phyloP scores from a whole-genome alignment of 2,113 vertebrate species.

The Sinocyclocheilus maitianheensis region DNA sequence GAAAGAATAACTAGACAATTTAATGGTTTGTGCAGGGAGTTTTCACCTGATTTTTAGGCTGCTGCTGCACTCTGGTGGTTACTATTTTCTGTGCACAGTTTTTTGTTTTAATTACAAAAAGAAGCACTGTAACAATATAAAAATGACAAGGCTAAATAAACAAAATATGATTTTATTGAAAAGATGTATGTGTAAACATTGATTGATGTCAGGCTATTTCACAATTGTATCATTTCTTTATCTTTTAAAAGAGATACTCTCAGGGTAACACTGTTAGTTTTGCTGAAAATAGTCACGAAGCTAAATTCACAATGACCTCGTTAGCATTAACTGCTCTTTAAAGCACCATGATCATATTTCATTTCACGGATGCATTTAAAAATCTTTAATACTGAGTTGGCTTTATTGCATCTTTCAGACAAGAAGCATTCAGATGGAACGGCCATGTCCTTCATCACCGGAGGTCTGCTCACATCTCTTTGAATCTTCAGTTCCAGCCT shows the following conservation, averaged over 20 bases:
- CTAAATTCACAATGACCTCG: background rate
- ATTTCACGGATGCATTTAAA: background rate
- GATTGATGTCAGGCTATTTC: background rate
- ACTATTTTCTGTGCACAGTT: background rate
- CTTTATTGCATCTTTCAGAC: background rate
- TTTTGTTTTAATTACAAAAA: too few species aligned
- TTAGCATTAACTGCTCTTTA: background rate
- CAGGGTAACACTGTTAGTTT: background rate
- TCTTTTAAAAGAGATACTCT: background rate
- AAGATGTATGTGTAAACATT: conserved; percentile 1
- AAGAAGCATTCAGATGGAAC: background rate
- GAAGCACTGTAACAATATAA: too few species aligned
- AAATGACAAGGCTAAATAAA: background rate
- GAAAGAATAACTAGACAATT: background rate
- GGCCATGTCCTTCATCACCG: background rate
- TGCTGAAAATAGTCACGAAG: background rate
- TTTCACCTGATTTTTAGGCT: background rate
- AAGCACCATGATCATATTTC: background rate
- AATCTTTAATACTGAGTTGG: background rate
- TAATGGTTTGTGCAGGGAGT: background rate
- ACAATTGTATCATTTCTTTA: background rate
- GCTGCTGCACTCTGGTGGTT: background rate
- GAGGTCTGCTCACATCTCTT: background rate
- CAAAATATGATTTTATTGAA: conserved; percentile 24
- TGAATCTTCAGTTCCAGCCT: conserved; percentile 64